Percentiles rank a stretch among this genome's conserved stretches.
Evolutionary conservation across 2,888 invertebrate genomes (phyloP).

Genomic region (Argyra leucocephala): DNA sequence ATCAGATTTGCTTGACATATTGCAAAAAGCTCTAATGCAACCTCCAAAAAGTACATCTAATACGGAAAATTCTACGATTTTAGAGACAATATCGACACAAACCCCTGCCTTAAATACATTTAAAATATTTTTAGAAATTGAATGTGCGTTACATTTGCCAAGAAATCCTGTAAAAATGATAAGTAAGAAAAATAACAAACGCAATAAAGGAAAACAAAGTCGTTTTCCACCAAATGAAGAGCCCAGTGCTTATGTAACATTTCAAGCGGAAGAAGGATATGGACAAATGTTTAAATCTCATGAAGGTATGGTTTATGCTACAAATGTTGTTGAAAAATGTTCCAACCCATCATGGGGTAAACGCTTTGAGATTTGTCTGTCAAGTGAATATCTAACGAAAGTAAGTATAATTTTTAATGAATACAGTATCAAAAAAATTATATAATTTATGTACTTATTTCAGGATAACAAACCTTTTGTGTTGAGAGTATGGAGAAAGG

Average conservation of each 20-base stretch:
- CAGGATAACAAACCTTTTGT: constrained; percentile 51
- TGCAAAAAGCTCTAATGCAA: constrained; percentile 36
- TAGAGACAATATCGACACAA: not conserved
- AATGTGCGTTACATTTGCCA: constrained; percentile 50
- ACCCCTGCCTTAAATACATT: not conserved
- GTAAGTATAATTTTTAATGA: constrained; percentile 39
- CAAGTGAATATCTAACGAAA: constrained; percentile 46
- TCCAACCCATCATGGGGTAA: constrained; percentile 51
- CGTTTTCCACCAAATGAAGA: constrained; percentile 42
- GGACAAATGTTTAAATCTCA: constrained; percentile 35
- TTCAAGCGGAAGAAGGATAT: constrained; percentile 43
- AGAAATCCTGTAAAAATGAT: constrained; percentile 37
- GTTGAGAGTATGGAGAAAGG: constrained; percentile 53
- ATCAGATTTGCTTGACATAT: constrained; percentile 39
- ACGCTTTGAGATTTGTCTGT: constrained; percentile 45
- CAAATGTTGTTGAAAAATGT: constrained; percentile 46
- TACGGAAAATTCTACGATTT: no score
- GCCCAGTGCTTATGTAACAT: constrained; percentile 54
- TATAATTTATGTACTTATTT: constrained; percentile 15
- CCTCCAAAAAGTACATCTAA: constrained; percentile 13
- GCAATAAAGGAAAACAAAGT: constrained; percentile 27
- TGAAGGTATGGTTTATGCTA: constrained; percentile 44
- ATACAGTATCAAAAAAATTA: not conserved
- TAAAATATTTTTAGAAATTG: constrained; percentile 47
- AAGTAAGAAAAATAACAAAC: constrained; percentile 32